Conservation (phyloP, 1,140 invertebrate species). For the Drosophila lowei region DNA sequence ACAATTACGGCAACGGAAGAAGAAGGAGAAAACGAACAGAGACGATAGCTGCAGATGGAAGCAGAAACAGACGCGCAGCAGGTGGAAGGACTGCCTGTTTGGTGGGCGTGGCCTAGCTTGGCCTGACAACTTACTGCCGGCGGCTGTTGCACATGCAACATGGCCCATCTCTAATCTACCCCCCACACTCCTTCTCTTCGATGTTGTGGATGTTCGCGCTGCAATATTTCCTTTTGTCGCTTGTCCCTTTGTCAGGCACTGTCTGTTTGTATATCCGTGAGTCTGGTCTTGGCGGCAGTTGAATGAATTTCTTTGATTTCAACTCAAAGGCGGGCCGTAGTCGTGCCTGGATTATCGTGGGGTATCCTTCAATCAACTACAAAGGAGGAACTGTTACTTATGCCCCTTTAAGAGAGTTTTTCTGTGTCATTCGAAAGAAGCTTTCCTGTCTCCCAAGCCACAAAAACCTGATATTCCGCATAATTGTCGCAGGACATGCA, state of each 20-base stretch:
- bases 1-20: conserved; percentile 3
- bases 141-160: no score
- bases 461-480: conserved; percentile 32
- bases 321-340: no score
- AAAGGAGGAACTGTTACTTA: no score
- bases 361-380: no score
- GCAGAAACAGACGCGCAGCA: conserved; percentile 18
- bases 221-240: conserved; percentile 41
- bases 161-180: neutral
- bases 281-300: no score
- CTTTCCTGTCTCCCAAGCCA: conserved; percentile 1
- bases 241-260: conserved; percentile 23
- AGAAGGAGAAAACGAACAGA: conserved; percentile 22
- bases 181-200: neutral
- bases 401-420: neutral
- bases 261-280: neutral
- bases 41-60: conserved; percentile 39
- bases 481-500: conserved; percentile 36
- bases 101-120: conserved; percentile 11
- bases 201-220: conserved; percentile 7
- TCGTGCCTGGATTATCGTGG: no score
- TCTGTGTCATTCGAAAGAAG: neutral
- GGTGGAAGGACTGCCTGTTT: conserved; percentile 14
- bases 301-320: no score
- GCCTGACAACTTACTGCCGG: neutral